Base-by-base conservation (phyloP, 2,888 invertebrate species). In the Apantesis nais region DNA sequence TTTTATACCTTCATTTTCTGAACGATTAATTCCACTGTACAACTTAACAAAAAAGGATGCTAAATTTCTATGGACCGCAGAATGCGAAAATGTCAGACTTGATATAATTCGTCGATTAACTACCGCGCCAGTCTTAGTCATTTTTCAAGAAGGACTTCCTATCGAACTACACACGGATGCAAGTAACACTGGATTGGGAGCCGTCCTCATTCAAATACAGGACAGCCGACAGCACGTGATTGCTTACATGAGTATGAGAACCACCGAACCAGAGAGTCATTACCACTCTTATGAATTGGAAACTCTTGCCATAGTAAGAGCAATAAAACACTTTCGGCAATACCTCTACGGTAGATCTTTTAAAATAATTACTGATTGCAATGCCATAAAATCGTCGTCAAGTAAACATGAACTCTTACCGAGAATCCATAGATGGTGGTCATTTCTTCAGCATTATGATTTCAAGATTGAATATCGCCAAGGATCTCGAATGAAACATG, bases 301-400 rank as follows among this genome's bases (percentile, higher is more conserved):
- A 37, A 22, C 37, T 4, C 62, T 62, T 22, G 39, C 16, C 7
- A 62, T 34, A 37, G 62, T 62, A 19, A 62, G 62, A 39, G n/a
- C n/a, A n/a, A n/a, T n/a, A n/a, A n/a, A n/a, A n/a, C n/a, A n/a
- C n/a, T n/a, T n/a, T n/a, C n/a, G 62, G 39, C 5, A 34, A n/a
- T 14, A 62, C n/a, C 37, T 62, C 62, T 62, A 62, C 22, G 62
- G 62, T 22, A 62, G 62, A 62, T 39, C n/a, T n/a, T 62, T 62
- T 19, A 39, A 9, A 39, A 62, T 62, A 37, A n/a, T 62, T 62
- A 62, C 62, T 39, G 62, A 62, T 39, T 62, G 62, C 39, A 62
- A 62, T n/a, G 62, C n/a, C n/a, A n/a, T n/a, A n/a, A n/a, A n/a
- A n/a, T n/a, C n/a, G n/a, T n/a, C n/a, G n/a, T n/a, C n/a, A 39